Evolutionary conservation across 2,113 vertebrate genomes (phyloP).

Genomic region (Gambusia holbrooki): DNA sequence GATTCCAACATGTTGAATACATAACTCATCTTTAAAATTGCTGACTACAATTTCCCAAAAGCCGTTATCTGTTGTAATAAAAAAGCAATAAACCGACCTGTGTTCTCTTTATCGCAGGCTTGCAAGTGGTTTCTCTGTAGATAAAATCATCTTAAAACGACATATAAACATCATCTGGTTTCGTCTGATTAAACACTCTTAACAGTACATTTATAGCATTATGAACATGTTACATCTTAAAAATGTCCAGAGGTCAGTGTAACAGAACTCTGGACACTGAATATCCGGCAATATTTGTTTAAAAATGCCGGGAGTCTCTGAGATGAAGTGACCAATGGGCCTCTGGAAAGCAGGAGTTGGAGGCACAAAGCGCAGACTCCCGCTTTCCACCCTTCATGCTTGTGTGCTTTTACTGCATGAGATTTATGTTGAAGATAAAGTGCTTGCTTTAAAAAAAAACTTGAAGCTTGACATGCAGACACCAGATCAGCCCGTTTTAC

Average conservation of each 20-base stretch:
- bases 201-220: background rate
- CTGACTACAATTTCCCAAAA: no score
- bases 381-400: background rate
- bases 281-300: background rate
- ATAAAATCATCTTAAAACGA: slow-evolving; percentile 11
- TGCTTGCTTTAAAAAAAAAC: slow-evolving; percentile 41
- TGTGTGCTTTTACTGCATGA: background rate
- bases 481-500: slow-evolving; percentile 29
- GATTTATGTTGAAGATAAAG: background rate
- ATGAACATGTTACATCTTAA: slow-evolving; percentile 5
- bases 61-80: no score
- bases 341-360: slow-evolving; percentile 1
- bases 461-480: slow-evolving; percentile 16
- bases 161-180: background rate
- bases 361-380: background rate
- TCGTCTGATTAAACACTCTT: background rate
- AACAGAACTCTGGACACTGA: background rate
- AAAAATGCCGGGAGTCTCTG: background rate
- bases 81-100: background rate
- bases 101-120: background rate
- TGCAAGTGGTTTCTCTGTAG: background rate
- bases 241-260: background rate
- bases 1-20: no score
- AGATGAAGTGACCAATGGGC: background rate
- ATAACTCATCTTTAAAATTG: no score